Evolutionary conservation across 2,797 vertebrate genomes (phyloP), one percentile per base, ranked within the genome.

Genomic region (Tangara arthus): DNA sequence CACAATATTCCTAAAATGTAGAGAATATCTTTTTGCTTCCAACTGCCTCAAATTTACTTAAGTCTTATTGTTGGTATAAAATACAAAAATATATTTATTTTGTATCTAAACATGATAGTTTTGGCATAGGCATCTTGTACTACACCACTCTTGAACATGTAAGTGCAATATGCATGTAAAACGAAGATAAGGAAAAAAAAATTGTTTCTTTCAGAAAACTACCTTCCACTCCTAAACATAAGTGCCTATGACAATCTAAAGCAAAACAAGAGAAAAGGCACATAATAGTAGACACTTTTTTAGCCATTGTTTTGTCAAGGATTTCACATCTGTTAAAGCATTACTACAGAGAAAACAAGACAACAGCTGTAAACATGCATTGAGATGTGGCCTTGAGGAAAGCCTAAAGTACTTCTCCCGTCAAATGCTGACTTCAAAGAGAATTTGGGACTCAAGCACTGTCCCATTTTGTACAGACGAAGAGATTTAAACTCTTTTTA

Each of bases 281-380:
- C 15, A 14, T 35, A 75, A 83, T 1, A 60, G 49, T 23, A 57
- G 63, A 82, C 22, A 39, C 35, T 42, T 69, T 75, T 79, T 83
- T 53, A 85, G 46, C 57, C 61, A 75, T 68, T 91, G 81, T 87
- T 92, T 84, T 79, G 47, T 91, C 84, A 90, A 89, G 53, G 80
- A 93, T 60, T 93, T 86, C 27, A 72, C 2, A 3, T 69, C 34
- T 13, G 2, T 47, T 82, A 28, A 73, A 78, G n/a, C 78, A 7
- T 26, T 68, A 42, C 22, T 80, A 61, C 3, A 82, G 23, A 84
- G 49, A 57, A 69, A 89, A 71, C 7, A 80, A 8, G 8, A 55
- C 1, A 8, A 76, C 17, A 86, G 59, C 35, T 42, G 53, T 84
- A 89, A 81, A 82, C 19, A 32, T 8, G 27, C 44, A 87, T 7